These are phyloP conservation scores for Macropis europaea DNA, from an alignment of 2,888 invertebrate genomes.

Conservation along the genomic window DNA sequence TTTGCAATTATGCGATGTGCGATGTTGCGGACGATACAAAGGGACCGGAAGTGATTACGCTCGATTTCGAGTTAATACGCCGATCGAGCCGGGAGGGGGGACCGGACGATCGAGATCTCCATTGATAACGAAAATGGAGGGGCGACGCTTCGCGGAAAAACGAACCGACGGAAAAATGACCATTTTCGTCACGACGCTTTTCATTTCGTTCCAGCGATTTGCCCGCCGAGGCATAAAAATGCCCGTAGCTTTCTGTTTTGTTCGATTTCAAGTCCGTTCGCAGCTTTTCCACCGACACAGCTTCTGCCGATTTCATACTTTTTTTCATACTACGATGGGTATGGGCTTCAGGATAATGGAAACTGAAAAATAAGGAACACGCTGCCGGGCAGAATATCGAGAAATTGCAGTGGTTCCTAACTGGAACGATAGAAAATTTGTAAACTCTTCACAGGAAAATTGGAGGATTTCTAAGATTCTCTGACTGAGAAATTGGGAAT, in stretches of 20 bases:
- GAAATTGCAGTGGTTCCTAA: not conserved
- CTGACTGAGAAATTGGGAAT: not conserved
- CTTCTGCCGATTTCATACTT: too few relatives aligned
- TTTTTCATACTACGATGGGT: too few relatives aligned
- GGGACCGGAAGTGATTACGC: conserved; percentile 23
- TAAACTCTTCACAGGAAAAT: not conserved
- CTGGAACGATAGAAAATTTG: not conserved
- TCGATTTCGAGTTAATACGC: conserved; percentile 51
- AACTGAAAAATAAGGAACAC: too few relatives aligned
- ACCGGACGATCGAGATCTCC: conserved; percentile 30
- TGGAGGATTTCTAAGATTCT: not conserved
- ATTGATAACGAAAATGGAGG: conserved; percentile 43
- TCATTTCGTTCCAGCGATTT: conserved; percentile 31
- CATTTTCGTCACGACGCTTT: conserved; percentile 24
- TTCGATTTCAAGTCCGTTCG: too few relatives aligned
- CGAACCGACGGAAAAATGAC: conserved; percentile 26
- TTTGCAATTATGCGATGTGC: conserved; percentile 28
- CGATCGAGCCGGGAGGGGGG: conserved; percentile 43
- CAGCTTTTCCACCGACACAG: too few relatives aligned
- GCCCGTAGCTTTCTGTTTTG: too few relatives aligned
- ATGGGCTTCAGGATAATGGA: too few relatives aligned
- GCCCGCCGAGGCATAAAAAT: too few relatives aligned
- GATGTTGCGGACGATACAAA: conserved; percentile 17
- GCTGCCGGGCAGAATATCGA: not conserved
- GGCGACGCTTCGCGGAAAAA: conserved; percentile 34